Base-by-base conservation (phyloP, 2,797 vertebrate genomes). In the Sebastes variabilis region DNA sequence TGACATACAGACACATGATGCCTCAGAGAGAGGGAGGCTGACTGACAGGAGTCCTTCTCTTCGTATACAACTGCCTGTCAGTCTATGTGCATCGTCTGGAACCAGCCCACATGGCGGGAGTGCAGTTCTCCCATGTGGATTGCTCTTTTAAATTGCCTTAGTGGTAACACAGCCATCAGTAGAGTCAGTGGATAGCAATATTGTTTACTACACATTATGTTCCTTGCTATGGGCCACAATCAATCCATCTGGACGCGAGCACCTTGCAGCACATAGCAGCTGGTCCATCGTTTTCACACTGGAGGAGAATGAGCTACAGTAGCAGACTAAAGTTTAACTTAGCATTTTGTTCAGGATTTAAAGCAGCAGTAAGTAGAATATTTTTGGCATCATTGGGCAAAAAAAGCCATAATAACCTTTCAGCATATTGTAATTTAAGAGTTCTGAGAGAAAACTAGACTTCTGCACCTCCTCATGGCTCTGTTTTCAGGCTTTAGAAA, bases 1-100 rank as follows among this genome's bases (percentile, higher is more conserved):
- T 92, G 90, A 93, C 91, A 92, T 52, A n/a, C 60, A 87, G 88
- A 88, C 88, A 80, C 88, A 85, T 80, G 85, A 86, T 77, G 88
- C 67, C 84, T 84, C 59, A 18, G 78, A 76, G 65, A 77, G 83
- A 76, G 62, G n/a, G 54, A 46, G 38, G 60, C 71, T 84, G 86
- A 89, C 72, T 89, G 92, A 91, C 89, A 88, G 79, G 66, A 81
- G 74, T 64, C 77, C 52, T 68, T 89, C 88, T 84, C 29, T 75
- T 83, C 24, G 1, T 74, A 64, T 86, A 66, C 24, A 78, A 18
- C 81, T 18, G 46, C 61, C 83, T 89, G 90, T 90, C 93, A 89
- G 80, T 91, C 84, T 62, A 58, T 38, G 82, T 66, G 87, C 85
- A 83, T 83, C 67, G 8, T 86, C 32, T 85, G 82, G 82, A 93